Evolutionary conservation across 2,797 vertebrate genomes (phyloP), one percentile per base, ranked within the genome.

Genomic region (Sebastes nivosus): DNA sequence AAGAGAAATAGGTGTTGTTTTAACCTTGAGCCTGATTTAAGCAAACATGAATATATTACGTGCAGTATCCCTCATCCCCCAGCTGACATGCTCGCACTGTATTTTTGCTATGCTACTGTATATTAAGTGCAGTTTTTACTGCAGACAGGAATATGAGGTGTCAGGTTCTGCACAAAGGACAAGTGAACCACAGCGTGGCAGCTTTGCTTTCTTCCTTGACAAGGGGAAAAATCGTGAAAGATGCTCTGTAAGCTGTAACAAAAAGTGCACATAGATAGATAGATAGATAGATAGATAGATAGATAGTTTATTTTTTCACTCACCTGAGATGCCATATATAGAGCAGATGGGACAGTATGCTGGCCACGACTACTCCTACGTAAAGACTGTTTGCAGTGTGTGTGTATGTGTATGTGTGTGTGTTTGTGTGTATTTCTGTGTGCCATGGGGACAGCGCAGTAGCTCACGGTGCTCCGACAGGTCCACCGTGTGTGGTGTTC

Each of bases 21-120:
- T 95, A 94, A 94, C 93, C 94, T 95, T 96, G 94, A 93, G 92
- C 84, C 88, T 90, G 93, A 94, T 95, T 94, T 94, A 92, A 95
- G 92, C 87, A 94, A 95, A 94, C 94, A 94, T 90, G 93, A 95
- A 95, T 95, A 95, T 90, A 95, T 96, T 94, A 95, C 72, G 60
- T 77, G 78, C 82, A 85, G 84, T 93, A 89, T 91, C 88, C 86
- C 84, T 89, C 88, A 84, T 83, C 87, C 72, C 84, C 69, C 68
- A 61, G 81, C 84, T 90, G 91, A 91, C 75, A 65, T 70, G 83
- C 82, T 85, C 57, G 2, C 75, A 81, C 88, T 90, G 89, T 91
- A 88, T 88, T 91, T 87, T 81, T 75, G 88, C 85, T 72, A 61
- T 80, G 83, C 82, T 89, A 85, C 83, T 89, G 82, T 90, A 91